These are phyloP conservation scores for Drosophila parthenogenetica DNA, from an alignment of 2,888 invertebrate genomes.

Conservation along the genomic window DNA sequence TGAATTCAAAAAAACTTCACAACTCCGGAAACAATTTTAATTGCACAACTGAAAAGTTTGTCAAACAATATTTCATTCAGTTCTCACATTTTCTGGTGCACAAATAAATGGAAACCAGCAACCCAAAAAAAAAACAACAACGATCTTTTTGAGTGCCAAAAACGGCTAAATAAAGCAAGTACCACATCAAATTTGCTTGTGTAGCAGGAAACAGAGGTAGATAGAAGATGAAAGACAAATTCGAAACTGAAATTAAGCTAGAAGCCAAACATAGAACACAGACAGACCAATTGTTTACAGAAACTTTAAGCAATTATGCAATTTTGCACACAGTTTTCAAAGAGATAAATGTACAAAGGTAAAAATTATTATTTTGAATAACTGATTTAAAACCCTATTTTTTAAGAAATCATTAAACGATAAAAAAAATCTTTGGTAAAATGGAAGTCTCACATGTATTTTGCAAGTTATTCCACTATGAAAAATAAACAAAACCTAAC, in stretches of 20 bases:
- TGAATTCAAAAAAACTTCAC: background rate
- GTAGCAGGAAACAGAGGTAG: conserved; percentile 2
- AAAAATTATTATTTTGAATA: no score
- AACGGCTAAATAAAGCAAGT: conserved; percentile 17
- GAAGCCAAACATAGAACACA: conserved; percentile 20
- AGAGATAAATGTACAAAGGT: background rate
- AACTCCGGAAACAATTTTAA: conserved; percentile 22
- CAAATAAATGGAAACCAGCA: conserved; percentile 23
- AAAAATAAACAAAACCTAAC: background rate
- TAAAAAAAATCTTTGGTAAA: background rate
- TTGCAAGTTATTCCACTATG: background rate
- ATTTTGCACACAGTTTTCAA: conserved; percentile 2
- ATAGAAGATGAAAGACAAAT: background rate
- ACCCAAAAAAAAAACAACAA: conserved; percentile 10
- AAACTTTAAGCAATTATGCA: conserved; percentile 12
- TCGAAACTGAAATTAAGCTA: conserved; percentile 3
- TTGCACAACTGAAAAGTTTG: conserved; percentile 24
- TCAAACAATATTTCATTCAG: conserved; percentile 17
- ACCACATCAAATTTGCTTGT: conserved; percentile 24
- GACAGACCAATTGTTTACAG: conserved; percentile 18
- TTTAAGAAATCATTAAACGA: background rate
- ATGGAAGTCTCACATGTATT: background rate
- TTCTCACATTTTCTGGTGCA: conserved; percentile 21
- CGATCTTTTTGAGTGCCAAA: background rate
- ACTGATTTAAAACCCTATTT: no score